Conservation (phyloP, 2,797 vertebrate species). For the Hydrophis major region DNA sequence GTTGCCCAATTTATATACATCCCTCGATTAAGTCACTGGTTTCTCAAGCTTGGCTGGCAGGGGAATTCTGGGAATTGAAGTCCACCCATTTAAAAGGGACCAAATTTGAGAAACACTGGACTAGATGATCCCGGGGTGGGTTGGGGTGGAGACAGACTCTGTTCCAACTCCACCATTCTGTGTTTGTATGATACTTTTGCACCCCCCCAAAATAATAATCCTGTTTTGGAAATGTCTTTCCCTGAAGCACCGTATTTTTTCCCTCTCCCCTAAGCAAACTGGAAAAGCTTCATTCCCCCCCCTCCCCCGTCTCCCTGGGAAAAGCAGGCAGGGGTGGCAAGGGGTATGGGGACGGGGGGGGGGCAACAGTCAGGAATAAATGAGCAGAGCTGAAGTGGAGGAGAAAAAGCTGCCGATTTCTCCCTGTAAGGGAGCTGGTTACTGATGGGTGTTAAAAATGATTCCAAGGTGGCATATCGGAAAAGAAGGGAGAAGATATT, state of each 20-base stretch:
- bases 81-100: background rate
- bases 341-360: accelerated
- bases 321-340: background rate
- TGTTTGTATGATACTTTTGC: background rate
- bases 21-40: no score
- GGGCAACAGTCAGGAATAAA: background rate
- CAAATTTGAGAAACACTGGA: background rate
- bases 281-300: background rate
- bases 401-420: background rate
- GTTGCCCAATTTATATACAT: no score
- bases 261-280: background rate
- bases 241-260: background rate
- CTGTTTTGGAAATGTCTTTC: background rate
- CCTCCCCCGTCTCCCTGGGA: accelerated
- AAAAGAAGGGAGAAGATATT: background rate
- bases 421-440: background rate
- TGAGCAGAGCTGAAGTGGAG: background rate
- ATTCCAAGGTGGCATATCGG: background rate
- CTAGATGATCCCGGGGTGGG: background rate
- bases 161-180: background rate
- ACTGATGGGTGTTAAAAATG: background rate
- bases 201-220: background rate
- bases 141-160: background rate
- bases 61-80: background rate
- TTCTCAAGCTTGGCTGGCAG: no score